Base-by-base conservation (phyloP, 2,113 vertebrate genomes). In the Chunga burmeisteri region DNA sequence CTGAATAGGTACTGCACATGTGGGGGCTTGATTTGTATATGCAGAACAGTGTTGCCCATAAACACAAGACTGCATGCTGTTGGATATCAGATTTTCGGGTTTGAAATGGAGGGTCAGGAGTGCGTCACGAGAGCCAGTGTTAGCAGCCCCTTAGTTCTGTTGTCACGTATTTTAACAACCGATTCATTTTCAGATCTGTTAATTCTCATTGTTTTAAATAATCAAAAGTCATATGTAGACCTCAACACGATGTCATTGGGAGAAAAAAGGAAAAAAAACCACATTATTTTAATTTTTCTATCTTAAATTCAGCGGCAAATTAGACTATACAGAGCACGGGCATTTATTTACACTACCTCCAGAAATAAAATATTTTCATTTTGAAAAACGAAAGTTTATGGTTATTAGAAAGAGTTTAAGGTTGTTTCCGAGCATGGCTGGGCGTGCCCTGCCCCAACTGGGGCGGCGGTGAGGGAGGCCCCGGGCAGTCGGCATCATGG, bases 251-350 rank as follows among this genome's bases (percentile, higher is more conserved):
- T 7, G 23, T 6, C 38, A 12, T 0, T 46, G 47, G 38, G n/a
- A 80, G 62, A 68, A 49, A 50, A 56, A 50, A 66, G 5, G 13
- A 22, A 10, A 5, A 40, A 79, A 50, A 2, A 0, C 2, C 16
- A 2, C 19, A 4, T 22, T 12, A 5, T 59, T 94, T 81, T 36
- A 20, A 0, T 63, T 29, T 67, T 58, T 15, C 0, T 30, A 6
- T 21, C 14, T 49, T 30, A 4, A 19, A 3, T 7, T 14, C 29
- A 16, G 19, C 38, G 10, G 16, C 27, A 25, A 20, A 6, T 53
- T 29, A 3, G 16, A 16, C 1, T 29, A 0, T 0, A 19, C 9
- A 2, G 40, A 22, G 25, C 26, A 1, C 15, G 1, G 3, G 13
- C 16, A 6, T 36, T 4, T 34, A 4, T n/a, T 3, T 58, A 8